These are phyloP conservation scores for Eupithecia subfuscata DNA, from an alignment of 2,888 invertebrate genomes.

Conservation along the genomic window DNA sequence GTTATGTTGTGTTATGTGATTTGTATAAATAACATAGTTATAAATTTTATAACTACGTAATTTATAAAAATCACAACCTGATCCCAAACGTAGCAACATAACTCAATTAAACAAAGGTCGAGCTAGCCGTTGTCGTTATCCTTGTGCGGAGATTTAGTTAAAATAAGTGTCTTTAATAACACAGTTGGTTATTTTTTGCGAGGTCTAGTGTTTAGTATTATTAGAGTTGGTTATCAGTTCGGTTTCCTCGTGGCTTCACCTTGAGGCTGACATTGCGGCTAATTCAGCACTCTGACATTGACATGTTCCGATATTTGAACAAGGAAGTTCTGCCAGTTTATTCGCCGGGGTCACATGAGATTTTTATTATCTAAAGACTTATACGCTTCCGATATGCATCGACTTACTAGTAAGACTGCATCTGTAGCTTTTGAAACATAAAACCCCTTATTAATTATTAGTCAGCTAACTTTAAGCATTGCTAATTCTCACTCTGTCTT, in stretches of 20 bases:
- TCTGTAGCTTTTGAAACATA: neutral
- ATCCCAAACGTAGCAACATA: slow-evolving; percentile 2
- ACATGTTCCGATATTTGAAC: slow-evolving; percentile 75
- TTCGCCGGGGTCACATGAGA: slow-evolving; percentile 55
- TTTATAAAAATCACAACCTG: no score
- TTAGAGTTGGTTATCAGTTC: slow-evolving; percentile 52
- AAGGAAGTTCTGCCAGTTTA: slow-evolving; percentile 71
- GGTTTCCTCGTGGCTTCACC: slow-evolving; percentile 69
- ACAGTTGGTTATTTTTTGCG: slow-evolving; percentile 42
- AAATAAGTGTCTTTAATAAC: slow-evolving; percentile 30
- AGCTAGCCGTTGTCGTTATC: slow-evolving; percentile 23
- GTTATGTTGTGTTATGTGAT: no score
- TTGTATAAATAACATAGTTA: neutral
- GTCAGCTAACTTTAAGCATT: no score
- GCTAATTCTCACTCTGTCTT: no score
- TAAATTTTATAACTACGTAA: neutral
- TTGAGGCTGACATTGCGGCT: slow-evolving; percentile 77
- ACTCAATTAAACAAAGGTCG: slow-evolving; percentile 1
- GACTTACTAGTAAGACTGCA: neutral
- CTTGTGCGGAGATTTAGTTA: slow-evolving; percentile 30
- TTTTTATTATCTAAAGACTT: slow-evolving; percentile 21
- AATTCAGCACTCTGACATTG: slow-evolving; percentile 78
- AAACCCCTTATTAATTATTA: no score
- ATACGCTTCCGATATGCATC: neutral
- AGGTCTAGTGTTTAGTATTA: slow-evolving; percentile 50